Evolutionary conservation across 37 sponge, comb jelly and placozoan species (phyloP), one percentile per base, ranked within the genome.

Genomic region (Spongilla lacustris): DNA sequence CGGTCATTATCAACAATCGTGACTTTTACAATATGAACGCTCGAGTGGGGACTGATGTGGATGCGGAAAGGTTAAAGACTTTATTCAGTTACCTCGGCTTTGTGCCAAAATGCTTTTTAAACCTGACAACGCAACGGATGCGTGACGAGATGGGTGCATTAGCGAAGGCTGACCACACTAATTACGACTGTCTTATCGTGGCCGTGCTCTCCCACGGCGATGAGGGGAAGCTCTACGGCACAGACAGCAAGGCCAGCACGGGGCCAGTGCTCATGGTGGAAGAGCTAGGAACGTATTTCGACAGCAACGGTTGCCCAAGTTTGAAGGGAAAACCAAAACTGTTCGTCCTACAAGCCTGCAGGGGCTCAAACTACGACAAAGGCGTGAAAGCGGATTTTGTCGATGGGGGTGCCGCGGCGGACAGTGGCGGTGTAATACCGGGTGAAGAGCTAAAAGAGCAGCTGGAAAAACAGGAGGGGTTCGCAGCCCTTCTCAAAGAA

Each of bases 251-350:
- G 8, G 46, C 46, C 4, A 8, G 46, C 4, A 10, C 46, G 8
- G 8, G 8, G 46, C 8, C 46, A 4, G 4, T 8, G 4, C 46
- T 83, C 11, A 28, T 37, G 9, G 84, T 83, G 27, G 76, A 88
- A 48, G 69, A 46, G 0, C 22, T 90, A 0, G 50, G 67, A 26
- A 70, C 49, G 14, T 84, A 75, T 24, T 95, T 92, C 69, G 94
- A 87, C 78, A 93, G 96, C 19, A 70, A 69, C 71, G 72, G 77
- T 71, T 95, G 96, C 72, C 93, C 97, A 8, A 49, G 79, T 24
- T 87, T 97, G 28, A 84, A 85, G 72, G 97, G 95, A 11, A 97
- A 97, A 72, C 97, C 97, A 0, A 97, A 97, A 79, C 80, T 97
- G 21, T 97, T 97, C 82, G 77, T 97, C 28, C 36, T 97, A 35